Conservation (phyloP, 2,888 invertebrate genomes). For the Parnassius mnemosyne region DNA sequence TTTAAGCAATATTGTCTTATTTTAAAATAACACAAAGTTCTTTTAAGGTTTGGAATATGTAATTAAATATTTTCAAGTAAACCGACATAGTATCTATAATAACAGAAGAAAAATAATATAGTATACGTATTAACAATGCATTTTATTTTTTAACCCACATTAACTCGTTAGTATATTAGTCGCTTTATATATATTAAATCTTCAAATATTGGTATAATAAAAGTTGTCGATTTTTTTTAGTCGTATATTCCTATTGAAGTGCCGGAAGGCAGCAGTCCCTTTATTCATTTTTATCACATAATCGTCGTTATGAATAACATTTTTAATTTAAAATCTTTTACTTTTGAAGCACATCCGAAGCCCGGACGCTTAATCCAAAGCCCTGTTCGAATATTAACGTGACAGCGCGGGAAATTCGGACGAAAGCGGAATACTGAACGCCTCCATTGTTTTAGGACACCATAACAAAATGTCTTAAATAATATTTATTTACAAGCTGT, state of each 20-base stretch:
- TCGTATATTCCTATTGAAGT: background rate
- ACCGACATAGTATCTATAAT: no score
- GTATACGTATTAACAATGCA: no score
- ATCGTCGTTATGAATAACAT: constrained; percentile 15
- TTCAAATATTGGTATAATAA: no score
- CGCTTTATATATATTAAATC: no score
- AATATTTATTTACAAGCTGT: constrained; percentile 18
- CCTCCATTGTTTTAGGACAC: constrained; percentile 46
- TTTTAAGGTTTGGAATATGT: no score
- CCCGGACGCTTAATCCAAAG: constrained; percentile 49
- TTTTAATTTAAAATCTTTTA: constrained; percentile 30
- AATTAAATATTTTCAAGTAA: no score
- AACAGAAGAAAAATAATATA: no score
- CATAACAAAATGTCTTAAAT: constrained; percentile 13
- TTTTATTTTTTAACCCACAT: no score
- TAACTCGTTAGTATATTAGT: no score
- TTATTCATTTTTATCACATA: constrained; percentile 7
- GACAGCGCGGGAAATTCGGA: constrained; percentile 61
- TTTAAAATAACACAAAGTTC: no score
- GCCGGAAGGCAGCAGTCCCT: constrained; percentile 1
- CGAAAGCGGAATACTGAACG: constrained; percentile 58
- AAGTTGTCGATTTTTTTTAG: no score
- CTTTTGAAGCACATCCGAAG: constrained; percentile 34
- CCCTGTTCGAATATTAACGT: constrained; percentile 61
- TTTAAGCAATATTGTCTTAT: no score